Evolutionary conservation across 2,888 invertebrate species (phyloP).

Genomic region (Rhyacophila evoluta): DNA sequence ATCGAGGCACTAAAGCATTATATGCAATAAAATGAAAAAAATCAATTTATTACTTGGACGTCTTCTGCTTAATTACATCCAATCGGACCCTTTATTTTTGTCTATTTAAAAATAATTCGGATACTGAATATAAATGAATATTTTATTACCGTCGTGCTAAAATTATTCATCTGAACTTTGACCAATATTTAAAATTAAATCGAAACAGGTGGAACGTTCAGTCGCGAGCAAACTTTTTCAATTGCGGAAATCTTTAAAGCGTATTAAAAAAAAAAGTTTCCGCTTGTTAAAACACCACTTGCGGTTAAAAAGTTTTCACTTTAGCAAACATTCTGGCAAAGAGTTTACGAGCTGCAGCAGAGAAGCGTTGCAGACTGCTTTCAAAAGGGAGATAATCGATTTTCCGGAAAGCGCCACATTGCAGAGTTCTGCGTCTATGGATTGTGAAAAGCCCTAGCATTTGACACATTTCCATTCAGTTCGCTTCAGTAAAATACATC

Average conservation of each 20-base stretch:
- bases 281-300: background rate
- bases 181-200: background rate
- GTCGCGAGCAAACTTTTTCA: background rate
- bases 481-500: too few species aligned
- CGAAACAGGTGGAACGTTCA: background rate
- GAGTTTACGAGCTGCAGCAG: slow-evolving; percentile 22
- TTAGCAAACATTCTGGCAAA: background rate
- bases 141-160: background rate
- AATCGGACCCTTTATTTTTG: background rate
- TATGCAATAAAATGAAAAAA: too few species aligned
- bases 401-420: background rate
- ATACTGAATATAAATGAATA: background rate
- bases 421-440: too few species aligned
- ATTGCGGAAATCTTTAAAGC: background rate
- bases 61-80: too few species aligned
- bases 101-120: background rate
- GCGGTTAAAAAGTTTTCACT: slow-evolving; percentile 7
- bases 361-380: background rate
- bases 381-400: background rate
- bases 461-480: too few species aligned
- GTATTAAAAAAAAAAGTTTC: background rate
- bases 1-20: too few species aligned
- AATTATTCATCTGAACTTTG: background rate
- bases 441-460: too few species aligned
- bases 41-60: too few species aligned